These are phyloP conservation scores for Dioctria linearis DNA, from an alignment of 2,888 invertebrate species.

Conservation along the genomic window DNA sequence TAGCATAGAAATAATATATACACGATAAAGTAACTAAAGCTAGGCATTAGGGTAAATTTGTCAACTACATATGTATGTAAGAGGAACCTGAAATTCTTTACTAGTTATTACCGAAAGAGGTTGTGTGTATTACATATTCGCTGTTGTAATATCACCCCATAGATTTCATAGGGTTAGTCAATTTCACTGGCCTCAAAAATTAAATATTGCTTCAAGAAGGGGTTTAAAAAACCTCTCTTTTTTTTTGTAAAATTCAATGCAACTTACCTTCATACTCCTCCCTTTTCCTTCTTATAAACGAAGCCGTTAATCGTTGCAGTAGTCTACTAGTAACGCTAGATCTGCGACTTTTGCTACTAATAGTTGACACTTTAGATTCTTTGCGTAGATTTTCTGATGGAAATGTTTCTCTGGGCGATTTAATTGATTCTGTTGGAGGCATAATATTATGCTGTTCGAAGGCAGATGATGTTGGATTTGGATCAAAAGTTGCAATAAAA, in stretches of 20 bases:
- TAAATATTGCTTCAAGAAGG: too few species aligned
- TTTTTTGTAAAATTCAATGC: not conserved
- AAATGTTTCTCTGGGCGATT: conserved; percentile 7
- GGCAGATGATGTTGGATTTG: conserved; percentile 59
- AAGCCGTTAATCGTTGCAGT: conserved; percentile 64
- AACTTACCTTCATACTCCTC: conserved; percentile 69
- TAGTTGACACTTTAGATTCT: conserved; percentile 65
- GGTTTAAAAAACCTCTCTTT: too few species aligned
- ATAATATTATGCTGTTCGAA: not conserved
- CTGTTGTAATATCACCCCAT: too few species aligned
- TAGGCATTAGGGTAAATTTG: too few species aligned
- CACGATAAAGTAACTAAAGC: too few species aligned
- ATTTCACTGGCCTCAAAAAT: too few species aligned
- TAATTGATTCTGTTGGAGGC: conserved; percentile 35
- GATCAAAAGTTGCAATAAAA: conserved; percentile 66
- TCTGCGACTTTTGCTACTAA: conserved; percentile 62
- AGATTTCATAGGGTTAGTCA: too few species aligned
- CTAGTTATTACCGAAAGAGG: too few species aligned
- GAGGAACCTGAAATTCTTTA: too few species aligned
- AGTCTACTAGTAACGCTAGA: conserved; percentile 61
- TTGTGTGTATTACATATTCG: too few species aligned
- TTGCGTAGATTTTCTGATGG: conserved; percentile 61
- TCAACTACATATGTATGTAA: too few species aligned
- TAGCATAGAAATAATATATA: too few species aligned
- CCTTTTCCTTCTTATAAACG: conserved; percentile 67